Base-by-base conservation (phyloP, 2,888 invertebrate species). In the Nebria salina region DNA sequence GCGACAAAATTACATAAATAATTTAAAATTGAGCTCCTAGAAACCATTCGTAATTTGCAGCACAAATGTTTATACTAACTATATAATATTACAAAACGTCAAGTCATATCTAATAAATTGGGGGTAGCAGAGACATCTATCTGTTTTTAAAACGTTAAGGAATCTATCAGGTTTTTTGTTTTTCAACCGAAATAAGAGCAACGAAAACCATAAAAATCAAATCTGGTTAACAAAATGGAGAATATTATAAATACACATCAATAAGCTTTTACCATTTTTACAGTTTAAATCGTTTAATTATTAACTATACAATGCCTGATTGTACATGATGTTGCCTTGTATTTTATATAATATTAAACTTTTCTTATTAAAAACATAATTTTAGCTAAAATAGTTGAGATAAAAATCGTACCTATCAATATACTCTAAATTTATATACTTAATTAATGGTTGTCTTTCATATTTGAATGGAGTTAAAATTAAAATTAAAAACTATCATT, bases 251-350 rank as follows among this genome's bases (percentile, higher is more conserved):
- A 70, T 70, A 70, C 15, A 70, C 70, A 73, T 15, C 20, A 73
- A 78, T 72, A 34, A 34, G 34, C 34, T 34, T 73, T 78, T 78
- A 78, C 72, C 73, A 65, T 64, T 78, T 78, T 77, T 15, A 65
- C 73, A 78, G 65, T 65, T 73, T 64, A 73, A 65, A 25, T 72
- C 41, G 3, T 54, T 54, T 54, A 11, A 54, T 54, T 34, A 73
- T 65, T 70, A 41, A 77, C 72, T 74, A 79, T 75, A 79, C 65
- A 74, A 79, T 66, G 75, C 79, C 75, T 79, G 78, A 79, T 79
- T 79, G 78, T 79, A 79, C 78, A 79, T 79, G 75, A 79, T 75
- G 75, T 79, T 79, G 79, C 79, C 79, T 79, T 79, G 79, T 75
- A 79, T 75, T 65, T 75, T 79, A 75, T 75, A 79, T 74, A 54